phyloP scores from a whole-genome alignment of 2,113 vertebrate species.

The Sylvilagus bachmani region DNA sequence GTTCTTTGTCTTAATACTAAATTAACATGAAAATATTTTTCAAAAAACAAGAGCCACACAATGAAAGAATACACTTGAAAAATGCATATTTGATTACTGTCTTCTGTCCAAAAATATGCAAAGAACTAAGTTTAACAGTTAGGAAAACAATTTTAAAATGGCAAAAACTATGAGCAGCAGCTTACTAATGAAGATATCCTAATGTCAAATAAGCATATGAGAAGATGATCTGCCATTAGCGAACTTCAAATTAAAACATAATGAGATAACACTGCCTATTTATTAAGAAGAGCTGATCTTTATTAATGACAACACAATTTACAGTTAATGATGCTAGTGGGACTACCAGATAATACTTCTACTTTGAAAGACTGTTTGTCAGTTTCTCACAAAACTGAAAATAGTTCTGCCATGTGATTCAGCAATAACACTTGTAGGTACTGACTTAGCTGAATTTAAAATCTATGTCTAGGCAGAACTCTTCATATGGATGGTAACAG shows the following conservation, averaged over 20 bases:
- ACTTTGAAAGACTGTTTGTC: neutral
- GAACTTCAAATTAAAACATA: neutral
- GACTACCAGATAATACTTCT: neutral
- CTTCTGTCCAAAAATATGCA: neutral
- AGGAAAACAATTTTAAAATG: neutral
- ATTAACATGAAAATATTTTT: too few relatives aligned
- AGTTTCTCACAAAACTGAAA: neutral
- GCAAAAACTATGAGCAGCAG: neutral
- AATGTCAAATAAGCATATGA: neutral
- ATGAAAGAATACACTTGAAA: neutral
- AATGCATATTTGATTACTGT: neutral
- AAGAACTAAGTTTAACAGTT: neutral
- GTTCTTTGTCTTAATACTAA: too few relatives aligned
- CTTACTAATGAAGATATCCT: neutral
- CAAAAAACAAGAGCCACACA: neutral
- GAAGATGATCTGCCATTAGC: neutral
- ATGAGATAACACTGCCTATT: neutral
- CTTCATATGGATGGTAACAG: neutral
- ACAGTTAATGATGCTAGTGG: neutral
- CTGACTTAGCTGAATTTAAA: neutral
- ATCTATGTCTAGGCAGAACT: neutral
- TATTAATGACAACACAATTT: neutral
- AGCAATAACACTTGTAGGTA: neutral
- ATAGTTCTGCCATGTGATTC: neutral
- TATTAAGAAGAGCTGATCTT: neutral